Evolutionary conservation across 2,113 vertebrate species (phyloP).

Genomic region (Hyla sarda): DNA sequence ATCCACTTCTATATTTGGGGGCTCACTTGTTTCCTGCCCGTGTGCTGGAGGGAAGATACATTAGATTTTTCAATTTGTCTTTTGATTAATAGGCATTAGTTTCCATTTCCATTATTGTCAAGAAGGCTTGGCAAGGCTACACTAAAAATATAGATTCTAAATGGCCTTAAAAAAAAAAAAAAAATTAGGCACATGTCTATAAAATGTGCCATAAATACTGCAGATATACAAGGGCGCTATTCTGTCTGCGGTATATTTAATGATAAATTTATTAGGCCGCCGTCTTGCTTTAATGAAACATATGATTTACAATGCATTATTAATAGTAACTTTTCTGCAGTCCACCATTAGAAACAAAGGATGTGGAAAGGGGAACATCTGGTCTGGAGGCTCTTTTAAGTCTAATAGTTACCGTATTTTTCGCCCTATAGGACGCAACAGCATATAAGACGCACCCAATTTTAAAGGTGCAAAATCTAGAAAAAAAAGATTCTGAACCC

Average conservation of each 20-base stretch:
- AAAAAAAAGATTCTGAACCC: no score
- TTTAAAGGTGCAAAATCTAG: no score
- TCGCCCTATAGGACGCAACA: no score
- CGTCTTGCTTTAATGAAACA: not conserved
- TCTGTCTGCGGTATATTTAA: not conserved
- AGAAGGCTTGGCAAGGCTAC: constrained; percentile 14
- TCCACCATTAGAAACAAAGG: not conserved
- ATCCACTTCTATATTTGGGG: constrained; percentile 64
- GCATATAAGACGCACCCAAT: no score
- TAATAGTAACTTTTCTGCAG: not conserved
- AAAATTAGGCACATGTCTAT: constrained; percentile 25
- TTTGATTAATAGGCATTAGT: constrained; percentile 51
- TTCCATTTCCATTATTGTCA: constrained; percentile 57
- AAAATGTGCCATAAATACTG: not conserved
- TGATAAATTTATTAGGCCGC: not conserved
- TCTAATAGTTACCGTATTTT: no score
- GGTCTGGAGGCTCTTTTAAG: not conserved
- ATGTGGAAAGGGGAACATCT: not conserved
- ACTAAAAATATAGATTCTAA: constrained; percentile 21
- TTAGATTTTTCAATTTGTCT: constrained; percentile 54
- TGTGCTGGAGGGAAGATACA: constrained; percentile 60
- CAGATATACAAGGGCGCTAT: not conserved
- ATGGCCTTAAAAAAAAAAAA: not conserved
- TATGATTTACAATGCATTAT: not conserved
- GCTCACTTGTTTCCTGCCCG: constrained; percentile 75